Evolutionary conservation across 1,140 invertebrate species (phyloP).

Genomic region (Panonychus citri): DNA sequence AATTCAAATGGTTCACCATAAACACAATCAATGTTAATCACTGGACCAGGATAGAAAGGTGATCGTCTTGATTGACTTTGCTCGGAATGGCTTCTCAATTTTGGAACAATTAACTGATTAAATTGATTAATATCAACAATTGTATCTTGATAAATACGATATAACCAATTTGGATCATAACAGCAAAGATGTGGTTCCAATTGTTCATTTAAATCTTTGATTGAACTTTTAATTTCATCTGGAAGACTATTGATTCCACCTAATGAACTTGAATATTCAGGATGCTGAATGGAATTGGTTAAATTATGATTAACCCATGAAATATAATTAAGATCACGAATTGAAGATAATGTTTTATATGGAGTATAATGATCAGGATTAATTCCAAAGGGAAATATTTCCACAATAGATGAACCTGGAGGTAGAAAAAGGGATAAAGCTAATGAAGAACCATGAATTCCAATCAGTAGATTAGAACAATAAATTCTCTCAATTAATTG

Average conservation of each 20-base stretch:
- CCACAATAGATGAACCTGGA: conserved; percentile 16
- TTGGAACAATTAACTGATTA: no score
- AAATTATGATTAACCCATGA: conserved; percentile 24
- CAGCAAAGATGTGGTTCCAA: conserved; percentile 26
- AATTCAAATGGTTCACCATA: neutral
- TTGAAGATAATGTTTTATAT: conserved; percentile 23
- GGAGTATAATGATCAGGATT: conserved; percentile 25
- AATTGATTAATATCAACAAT: conserved; percentile 19
- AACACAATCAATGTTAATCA: neutral
- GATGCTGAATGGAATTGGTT: conserved; percentile 21
- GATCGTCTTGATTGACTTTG: neutral
- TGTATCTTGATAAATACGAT: conserved; percentile 31
- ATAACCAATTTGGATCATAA: conserved; percentile 28
- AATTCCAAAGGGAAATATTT: conserved; percentile 25
- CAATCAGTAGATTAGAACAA: conserved; percentile 18
- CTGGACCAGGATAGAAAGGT: neutral
- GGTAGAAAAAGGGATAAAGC: conserved; percentile 20
- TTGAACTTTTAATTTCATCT: conserved; percentile 18
- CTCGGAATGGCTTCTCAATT: neutral
- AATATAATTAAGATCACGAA: conserved; percentile 22
- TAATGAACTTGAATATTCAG: conserved; percentile 19
- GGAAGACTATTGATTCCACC: conserved; percentile 25
- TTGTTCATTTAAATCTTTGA: conserved; percentile 17
- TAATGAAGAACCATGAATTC: conserved; percentile 23
- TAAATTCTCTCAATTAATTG: conserved; percentile 13